Percentiles rank a stretch among this genome's conserved stretches.
phyloP scores from a whole-genome alignment of 2,797 vertebrate genomes.

The Galaxias olidus region DNA sequence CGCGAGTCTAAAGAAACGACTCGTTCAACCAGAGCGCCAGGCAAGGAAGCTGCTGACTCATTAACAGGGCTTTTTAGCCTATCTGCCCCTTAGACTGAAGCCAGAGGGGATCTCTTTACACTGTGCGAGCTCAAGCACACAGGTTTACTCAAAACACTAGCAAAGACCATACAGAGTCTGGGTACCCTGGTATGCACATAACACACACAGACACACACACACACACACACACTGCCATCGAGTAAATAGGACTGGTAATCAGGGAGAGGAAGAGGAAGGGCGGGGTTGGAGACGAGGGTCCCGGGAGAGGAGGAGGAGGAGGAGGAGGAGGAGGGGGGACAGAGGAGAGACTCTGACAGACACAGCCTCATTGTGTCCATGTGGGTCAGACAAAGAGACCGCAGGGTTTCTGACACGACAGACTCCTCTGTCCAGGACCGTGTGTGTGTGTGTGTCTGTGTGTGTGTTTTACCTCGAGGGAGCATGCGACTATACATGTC shows the following conservation, averaged over 20 bases:
- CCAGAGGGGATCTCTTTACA: no score
- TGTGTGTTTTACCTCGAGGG: no score
- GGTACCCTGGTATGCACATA: conserved; percentile 21
- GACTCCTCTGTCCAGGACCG: conserved; percentile 14
- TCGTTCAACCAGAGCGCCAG: not conserved
- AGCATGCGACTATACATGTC: no score
- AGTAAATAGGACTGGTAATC: not conserved
- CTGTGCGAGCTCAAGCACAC: not conserved
- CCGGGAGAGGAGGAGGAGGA: not conserved
- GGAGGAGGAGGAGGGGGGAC: conserved; percentile 31
- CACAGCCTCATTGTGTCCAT: conserved; percentile 37
- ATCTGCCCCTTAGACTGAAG: no score
- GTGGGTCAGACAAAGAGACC: conserved; percentile 22
- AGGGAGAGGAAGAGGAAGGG: not conserved
- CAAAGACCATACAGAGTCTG: conserved; percentile 54
- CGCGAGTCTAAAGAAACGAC: conserved; percentile 19
- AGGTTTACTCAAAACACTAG: conserved; percentile 19
- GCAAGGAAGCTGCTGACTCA: no score
- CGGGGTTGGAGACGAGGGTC: not conserved
- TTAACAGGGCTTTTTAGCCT: no score
- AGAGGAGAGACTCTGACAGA: conserved; percentile 31
- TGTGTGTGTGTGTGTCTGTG: conserved; percentile 4
- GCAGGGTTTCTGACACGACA: conserved; percentile 33
- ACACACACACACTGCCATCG: conserved; percentile 10
- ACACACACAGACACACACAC: conserved; percentile 16